These are phyloP conservation scores for Melinaea menophilus DNA, from an alignment of 2,888 invertebrate genomes.

Conservation along the genomic window DNA sequence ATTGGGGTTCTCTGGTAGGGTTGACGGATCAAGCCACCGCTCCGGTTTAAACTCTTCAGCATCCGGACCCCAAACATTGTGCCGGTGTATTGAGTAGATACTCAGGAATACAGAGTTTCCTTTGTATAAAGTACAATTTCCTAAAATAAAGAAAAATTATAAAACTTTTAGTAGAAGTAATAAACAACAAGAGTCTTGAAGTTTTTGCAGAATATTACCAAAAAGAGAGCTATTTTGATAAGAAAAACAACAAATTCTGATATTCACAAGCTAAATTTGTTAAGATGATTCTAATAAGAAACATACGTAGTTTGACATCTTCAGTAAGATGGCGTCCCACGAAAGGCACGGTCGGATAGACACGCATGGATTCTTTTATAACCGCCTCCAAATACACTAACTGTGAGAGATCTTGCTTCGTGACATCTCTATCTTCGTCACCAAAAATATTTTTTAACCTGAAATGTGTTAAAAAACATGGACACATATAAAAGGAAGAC, in stretches of 20 bases:
- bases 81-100: constrained; percentile 5
- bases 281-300: not conserved
- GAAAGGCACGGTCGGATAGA: constrained; percentile 48
- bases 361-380: constrained; percentile 50
- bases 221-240: too few relatives aligned
- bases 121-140: constrained; percentile 3
- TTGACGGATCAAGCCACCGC: constrained; percentile 31
- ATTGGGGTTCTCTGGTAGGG: constrained; percentile 23
- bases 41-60: constrained; percentile 34
- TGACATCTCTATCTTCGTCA: constrained; percentile 43
- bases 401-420: constrained; percentile 46
- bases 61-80: constrained; percentile 34
- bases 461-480: constrained; percentile 13
- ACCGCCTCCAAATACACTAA: constrained; percentile 52
- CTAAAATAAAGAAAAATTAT: not conserved
- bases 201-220: too few relatives aligned
- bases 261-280: too few relatives aligned
- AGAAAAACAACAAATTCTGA: too few relatives aligned
- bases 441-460: constrained; percentile 47
- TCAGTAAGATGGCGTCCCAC: constrained; percentile 45
- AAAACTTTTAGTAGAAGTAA: not conserved
- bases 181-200: too few relatives aligned
- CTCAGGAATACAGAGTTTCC: not conserved
- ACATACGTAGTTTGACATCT: constrained; percentile 41
- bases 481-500: too few relatives aligned